Evolutionary conservation across 2,888 invertebrate genomes (phyloP).

Genomic region (Tenodera sinensis): DNA sequence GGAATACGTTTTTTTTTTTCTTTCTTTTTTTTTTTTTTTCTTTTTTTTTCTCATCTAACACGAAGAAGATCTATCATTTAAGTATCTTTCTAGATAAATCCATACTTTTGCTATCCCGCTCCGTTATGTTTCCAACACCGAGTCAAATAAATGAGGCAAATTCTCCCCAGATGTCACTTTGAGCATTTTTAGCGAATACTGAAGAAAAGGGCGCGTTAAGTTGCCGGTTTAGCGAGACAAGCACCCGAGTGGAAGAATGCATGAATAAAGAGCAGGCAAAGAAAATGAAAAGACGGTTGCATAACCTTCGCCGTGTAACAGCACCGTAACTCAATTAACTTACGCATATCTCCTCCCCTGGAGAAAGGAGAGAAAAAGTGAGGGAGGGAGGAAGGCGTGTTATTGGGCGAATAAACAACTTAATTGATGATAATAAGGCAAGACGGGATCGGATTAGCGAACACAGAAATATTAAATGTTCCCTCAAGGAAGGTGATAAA

Average conservation of each 20-base stretch:
- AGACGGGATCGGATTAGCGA: background rate
- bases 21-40: no score
- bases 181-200: no score
- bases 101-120: no score
- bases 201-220: background rate
- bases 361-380: background rate
- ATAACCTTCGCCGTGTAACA: background rate
- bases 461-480: background rate
- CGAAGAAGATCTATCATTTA: no score
- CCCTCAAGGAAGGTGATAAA: background rate
- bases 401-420: background rate
- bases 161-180: no score
- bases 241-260: background rate
- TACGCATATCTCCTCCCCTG: background rate
- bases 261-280: conserved; percentile 14
- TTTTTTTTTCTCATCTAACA: no score
- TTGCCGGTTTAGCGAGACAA: background rate
- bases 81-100: no score
- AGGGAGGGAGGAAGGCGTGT: background rate
- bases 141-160: no score
- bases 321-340: conserved; percentile 6
- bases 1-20: no score
- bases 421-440: conserved; percentile 6
- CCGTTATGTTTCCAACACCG: no score
- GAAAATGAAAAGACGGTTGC: conserved; percentile 10